Evolutionary conservation across 2,888 invertebrate species (phyloP).

Genomic region (Acanthosepion pharaonis): DNA sequence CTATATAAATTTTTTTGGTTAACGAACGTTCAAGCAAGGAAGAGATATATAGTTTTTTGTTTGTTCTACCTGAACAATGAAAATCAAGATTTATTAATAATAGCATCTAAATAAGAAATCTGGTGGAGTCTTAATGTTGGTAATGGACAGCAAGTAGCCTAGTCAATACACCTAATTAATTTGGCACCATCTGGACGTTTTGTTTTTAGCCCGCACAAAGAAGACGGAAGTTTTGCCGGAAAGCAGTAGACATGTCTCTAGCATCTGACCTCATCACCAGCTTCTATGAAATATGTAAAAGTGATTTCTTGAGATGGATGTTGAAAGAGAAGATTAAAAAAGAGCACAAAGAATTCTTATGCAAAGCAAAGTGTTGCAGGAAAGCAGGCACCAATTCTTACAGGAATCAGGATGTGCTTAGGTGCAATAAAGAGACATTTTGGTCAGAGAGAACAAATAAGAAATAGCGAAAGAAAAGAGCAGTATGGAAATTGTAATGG

Average conservation of each 20-base stretch:
- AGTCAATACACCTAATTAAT: background rate
- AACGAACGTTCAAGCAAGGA: background rate
- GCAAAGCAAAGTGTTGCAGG: background rate
- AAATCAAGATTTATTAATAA: background rate
- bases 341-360: background rate
- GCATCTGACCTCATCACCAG: background rate
- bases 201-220: background rate
- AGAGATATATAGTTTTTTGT: background rate
- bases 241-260: background rate
- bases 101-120: conserved; percentile 14
- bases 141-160: background rate
- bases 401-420: background rate
- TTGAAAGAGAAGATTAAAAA: background rate
- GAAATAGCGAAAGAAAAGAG: too few relatives aligned
- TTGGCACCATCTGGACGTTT: background rate
- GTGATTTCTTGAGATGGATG: background rate
- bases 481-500: too few relatives aligned
- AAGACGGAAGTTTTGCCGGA: background rate
- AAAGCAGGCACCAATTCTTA: background rate
- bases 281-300: background rate
- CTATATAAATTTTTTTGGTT: background rate
- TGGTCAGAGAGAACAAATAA: background rate
- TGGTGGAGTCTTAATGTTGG: background rate
- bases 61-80: background rate
- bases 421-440: background rate